Evolutionary conservation across 2,113 vertebrate species (phyloP).

Genomic region (Megaceryle maxima): DNA sequence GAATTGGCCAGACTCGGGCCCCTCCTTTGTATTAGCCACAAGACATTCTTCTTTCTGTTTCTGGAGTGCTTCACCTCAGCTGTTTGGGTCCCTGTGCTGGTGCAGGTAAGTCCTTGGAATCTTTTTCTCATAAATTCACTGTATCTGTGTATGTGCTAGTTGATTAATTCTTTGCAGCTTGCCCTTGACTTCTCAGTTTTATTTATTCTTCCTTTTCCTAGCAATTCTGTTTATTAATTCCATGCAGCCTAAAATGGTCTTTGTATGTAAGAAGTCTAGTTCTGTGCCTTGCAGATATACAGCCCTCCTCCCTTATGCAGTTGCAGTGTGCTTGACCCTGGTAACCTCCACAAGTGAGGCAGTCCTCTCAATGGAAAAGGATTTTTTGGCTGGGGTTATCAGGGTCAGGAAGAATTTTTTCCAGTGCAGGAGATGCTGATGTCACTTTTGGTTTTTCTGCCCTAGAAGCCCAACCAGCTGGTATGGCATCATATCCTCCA

Average conservation of each 20-base stretch:
- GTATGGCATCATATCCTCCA: constrained; percentile 75
- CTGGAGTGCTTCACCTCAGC: constrained; percentile 63
- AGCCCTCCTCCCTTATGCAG: neutral
- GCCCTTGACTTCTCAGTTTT: neutral
- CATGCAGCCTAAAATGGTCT: neutral
- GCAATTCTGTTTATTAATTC: neutral
- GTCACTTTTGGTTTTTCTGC: neutral
- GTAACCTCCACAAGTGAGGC: no score
- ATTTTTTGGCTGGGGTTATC: neutral
- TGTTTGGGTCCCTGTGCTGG: constrained; percentile 72
- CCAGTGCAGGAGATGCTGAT: neutral
- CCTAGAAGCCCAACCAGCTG: constrained; percentile 73
- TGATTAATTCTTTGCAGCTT: neutral
- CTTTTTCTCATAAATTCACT: neutral
- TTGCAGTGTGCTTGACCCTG: neutral
- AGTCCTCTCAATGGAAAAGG: neutral
- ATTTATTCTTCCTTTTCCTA: neutral
- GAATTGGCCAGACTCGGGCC: constrained; percentile 73
- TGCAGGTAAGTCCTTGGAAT: constrained; percentile 73
- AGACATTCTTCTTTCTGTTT: constrained; percentile 81
- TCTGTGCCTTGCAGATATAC: neutral
- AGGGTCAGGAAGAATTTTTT: rapidly evolving
- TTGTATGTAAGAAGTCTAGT: neutral
- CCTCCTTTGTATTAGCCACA: constrained; percentile 73
- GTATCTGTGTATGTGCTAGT: neutral